Conservation (phyloP, 2,797 vertebrate genomes). For the Manis javanica region DNA sequence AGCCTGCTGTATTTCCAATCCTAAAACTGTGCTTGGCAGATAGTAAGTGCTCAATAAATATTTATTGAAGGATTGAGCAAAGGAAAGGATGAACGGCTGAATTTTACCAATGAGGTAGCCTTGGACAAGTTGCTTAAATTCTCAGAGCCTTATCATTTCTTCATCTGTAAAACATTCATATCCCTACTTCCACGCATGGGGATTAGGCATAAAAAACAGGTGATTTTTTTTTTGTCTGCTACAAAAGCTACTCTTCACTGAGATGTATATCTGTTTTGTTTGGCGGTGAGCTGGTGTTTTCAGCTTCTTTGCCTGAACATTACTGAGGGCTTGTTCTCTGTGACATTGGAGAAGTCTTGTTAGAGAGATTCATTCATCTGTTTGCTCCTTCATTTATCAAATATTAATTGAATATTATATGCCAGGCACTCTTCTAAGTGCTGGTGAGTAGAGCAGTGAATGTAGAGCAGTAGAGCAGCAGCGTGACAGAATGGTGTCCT, state of each 20-base stretch:
- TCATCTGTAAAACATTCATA: constrained; percentile 29
- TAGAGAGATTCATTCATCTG: neutral
- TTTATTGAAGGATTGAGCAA: constrained; percentile 46
- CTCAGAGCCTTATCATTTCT: constrained; percentile 22
- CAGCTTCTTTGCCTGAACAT: neutral
- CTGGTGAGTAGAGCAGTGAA: neutral
- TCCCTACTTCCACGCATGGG: neutral
- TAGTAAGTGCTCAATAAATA: constrained; percentile 28
- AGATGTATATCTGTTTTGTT: constrained; percentile 16
- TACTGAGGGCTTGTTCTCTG: neutral
- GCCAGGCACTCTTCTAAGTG: constrained; percentile 27
- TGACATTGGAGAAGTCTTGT: neutral
- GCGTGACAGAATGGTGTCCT: neutral
- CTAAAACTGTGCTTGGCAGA: constrained; percentile 25
- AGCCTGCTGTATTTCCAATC: neutral
- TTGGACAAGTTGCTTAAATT: constrained; percentile 48
- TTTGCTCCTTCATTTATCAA: neutral
- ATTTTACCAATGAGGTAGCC: neutral
- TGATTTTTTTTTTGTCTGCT: neutral
- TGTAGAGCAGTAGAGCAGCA: neutral
- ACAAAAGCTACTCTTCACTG: neutral
- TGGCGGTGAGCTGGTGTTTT: neutral
- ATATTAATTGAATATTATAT: constrained; percentile 11
- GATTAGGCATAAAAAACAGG: constrained; percentile 24
- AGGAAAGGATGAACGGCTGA: constrained; percentile 38